These are phyloP conservation scores for Condylura cristata DNA, from an alignment of 2,113 vertebrate species.

Conservation along the genomic window DNA sequence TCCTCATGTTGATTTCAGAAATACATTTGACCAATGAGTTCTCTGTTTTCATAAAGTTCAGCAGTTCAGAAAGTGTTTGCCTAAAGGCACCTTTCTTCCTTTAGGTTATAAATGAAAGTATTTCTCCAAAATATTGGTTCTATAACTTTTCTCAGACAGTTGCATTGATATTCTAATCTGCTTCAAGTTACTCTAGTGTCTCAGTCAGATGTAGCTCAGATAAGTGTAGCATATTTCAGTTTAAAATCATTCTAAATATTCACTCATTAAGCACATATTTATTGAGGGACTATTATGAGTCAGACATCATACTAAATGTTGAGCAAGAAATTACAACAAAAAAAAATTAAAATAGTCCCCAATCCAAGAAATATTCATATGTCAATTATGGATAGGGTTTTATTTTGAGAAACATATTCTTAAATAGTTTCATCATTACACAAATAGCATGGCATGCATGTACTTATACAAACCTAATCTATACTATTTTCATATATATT, in stretches of 20 bases:
- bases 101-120: background rate
- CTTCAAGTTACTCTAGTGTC: background rate
- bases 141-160: constrained; percentile 36
- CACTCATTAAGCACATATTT: constrained; percentile 20
- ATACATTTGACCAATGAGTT: background rate
- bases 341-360: background rate
- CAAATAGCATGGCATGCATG: background rate
- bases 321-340: background rate
- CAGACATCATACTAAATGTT: background rate
- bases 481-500: background rate
- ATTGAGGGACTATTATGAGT: background rate
- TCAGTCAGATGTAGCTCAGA: background rate
- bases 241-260: constrained; percentile 31
- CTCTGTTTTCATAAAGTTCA: constrained; percentile 34
- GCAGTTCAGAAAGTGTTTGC: constrained; percentile 30
- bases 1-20: background rate
- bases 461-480: no score
- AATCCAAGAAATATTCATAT: background rate
- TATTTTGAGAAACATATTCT: background rate
- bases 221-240: background rate
- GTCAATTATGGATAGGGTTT: no score
- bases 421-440: background rate
- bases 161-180: background rate
- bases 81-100: background rate
- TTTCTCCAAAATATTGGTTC: background rate